Evolutionary conservation across 2,888 invertebrate species (phyloP).

Genomic region (Cataglyphis livida): DNA sequence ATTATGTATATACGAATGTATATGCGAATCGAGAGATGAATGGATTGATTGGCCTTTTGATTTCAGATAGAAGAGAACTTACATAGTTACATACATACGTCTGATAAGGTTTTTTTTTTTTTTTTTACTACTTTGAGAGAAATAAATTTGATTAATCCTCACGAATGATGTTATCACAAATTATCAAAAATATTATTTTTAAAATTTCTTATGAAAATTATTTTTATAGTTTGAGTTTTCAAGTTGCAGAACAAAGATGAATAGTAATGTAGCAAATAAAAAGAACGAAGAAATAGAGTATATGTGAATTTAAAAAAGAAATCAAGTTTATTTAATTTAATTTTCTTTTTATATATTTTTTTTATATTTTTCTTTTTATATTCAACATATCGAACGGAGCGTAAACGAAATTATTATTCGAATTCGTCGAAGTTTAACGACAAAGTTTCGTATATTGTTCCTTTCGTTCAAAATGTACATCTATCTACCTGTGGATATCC

Average conservation of each 20-base stretch:
- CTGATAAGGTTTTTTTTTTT: neutral
- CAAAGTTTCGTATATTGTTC: neutral
- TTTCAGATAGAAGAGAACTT: neutral
- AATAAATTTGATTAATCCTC: neutral
- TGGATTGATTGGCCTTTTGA: neutral
- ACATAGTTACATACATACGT: neutral
- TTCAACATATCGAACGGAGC: neutral
- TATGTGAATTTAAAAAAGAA: neutral
- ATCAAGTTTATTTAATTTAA: neutral
- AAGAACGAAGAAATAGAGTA: neutral
- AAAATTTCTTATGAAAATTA: neutral
- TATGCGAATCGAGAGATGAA: neutral
- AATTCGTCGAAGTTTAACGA: neutral
- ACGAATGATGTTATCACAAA: neutral
- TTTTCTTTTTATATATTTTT: neutral
- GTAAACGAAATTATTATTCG: neutral
- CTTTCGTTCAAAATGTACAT: neutral
- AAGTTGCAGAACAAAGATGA: neutral
- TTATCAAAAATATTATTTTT: neutral
- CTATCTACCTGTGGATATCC: conserved; percentile 29
- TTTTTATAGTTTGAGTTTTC: neutral
- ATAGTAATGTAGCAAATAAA: neutral
- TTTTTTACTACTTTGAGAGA: neutral
- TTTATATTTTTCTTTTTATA: neutral
- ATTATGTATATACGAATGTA: neutral